These are phyloP conservation scores for Epizoanthus rinbou DNA, from an alignment of 92 coral and sea anemone species.

Conservation along the genomic window DNA sequence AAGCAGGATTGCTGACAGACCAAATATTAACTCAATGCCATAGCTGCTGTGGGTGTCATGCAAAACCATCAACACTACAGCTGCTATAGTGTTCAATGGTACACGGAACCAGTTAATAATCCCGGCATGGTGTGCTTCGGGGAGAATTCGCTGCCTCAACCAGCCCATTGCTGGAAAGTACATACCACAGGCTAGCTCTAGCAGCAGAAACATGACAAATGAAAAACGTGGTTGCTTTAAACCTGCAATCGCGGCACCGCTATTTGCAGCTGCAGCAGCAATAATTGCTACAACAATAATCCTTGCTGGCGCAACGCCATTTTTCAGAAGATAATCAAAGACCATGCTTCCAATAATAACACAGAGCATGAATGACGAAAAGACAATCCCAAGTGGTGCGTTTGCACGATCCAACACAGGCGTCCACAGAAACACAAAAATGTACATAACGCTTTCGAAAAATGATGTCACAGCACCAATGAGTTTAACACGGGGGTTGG, in stretches of 20 bases:
- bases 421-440: conserved; percentile 98
- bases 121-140: conserved; percentile 98
- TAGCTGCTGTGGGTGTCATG: conserved; percentile 97
- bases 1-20: conserved; percentile 83
- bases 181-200: conserved; percentile 92
- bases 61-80: conserved; percentile 89
- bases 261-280: conserved; percentile 81
- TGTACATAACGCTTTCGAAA: conserved; percentile 96
- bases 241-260: conserved; percentile 89
- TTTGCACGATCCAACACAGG: conserved; percentile 94
- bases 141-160: conserved; percentile 90
- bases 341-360: conserved; percentile 85
- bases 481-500: conserved; percentile 75
- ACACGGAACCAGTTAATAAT: conserved; percentile 99
- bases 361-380: conserved; percentile 95
- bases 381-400: conserved; percentile 93
- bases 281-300: conserved; percentile 71
- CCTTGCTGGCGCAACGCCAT: conserved; percentile 72
- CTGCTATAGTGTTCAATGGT: conserved; percentile 91
- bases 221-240: conserved; percentile 90
- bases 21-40: conserved; percentile 95
- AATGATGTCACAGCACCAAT: conserved; percentile 91
- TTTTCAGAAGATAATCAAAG: conserved; percentile 71
- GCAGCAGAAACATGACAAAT: conserved; percentile 81
- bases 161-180: conserved; percentile 99